Conservation (phyloP, 2,888 invertebrate species). For the Amitus sp. region DNA sequence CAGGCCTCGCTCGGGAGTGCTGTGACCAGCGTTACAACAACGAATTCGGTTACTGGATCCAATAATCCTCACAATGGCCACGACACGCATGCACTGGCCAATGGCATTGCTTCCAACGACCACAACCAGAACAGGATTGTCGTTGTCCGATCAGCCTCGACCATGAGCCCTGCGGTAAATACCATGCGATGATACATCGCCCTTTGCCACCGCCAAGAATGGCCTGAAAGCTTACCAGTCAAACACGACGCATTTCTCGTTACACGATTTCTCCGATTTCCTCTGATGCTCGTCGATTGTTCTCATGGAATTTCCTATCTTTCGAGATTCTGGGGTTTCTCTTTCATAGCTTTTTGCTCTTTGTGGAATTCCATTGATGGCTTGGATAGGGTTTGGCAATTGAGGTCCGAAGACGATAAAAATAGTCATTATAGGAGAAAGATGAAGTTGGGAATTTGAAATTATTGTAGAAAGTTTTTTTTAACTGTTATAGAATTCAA, state of each 20-base stretch:
- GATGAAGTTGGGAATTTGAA: no score
- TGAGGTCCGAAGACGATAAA: no score
- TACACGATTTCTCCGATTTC: constrained; percentile 13
- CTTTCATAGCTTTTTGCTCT: no score
- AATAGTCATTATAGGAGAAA: no score
- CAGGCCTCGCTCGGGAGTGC: constrained; percentile 56
- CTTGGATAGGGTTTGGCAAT: no score
- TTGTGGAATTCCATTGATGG: no score
- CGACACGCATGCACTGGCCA: constrained; percentile 51
- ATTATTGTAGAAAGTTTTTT: no score
- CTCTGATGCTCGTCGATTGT: neutral
- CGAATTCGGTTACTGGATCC: constrained; percentile 42
- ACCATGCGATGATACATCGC: constrained; percentile 26
- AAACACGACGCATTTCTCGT: constrained; percentile 21
- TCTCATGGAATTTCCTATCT: no score
- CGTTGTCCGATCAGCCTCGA: constrained; percentile 59
- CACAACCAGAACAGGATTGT: constrained; percentile 64
- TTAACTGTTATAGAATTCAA: no score
- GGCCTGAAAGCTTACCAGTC: constrained; percentile 19
- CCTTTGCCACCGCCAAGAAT: constrained; percentile 23
- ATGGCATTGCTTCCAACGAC: constrained; percentile 56
- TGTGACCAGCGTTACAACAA: constrained; percentile 49
- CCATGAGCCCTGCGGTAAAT: constrained; percentile 57
- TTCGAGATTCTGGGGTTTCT: no score
- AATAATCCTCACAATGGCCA: constrained; percentile 46